Base-by-base conservation (phyloP, 2,113 vertebrate genomes). In the Odocoileus hemionus region DNA sequence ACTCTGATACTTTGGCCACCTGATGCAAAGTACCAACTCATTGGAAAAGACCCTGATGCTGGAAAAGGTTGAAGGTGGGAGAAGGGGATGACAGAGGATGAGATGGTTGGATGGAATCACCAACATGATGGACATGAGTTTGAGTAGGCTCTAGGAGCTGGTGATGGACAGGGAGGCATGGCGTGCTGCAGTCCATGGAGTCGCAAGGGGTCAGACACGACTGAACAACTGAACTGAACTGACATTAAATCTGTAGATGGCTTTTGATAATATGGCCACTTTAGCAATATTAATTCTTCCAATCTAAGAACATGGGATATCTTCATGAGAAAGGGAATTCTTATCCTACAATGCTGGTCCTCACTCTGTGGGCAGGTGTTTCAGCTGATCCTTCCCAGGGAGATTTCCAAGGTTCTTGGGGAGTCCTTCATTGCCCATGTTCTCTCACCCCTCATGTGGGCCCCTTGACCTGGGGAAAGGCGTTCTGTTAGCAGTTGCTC, bases 61-160 rank as follows among this genome's bases (percentile, higher is more conserved):
- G 67, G n/a, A 12, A 39, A 74, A 74, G 19, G 36, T 21, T 74
- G 67, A 74, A 39, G 19, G 19, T 10, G 21, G n/a, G 67, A 70
- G 36, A 74, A 74, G 67, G 67, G 19, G 67, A 23, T 2, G 0
- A 74, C 21, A 39, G 67, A 74, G 21, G n/a, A 39, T 39, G n/a
- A 39, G 36, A 39, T 25, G n/a, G 67, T 13, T 74, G n/a, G 67
- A 74, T 25, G 19, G 67, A 11, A 74, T 74, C 67, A 74, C n/a
- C 2, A 0, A 39, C 6, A 5, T 5, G 0, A 70, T 39, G n/a
- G 67, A 12, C 10, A 2, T 39, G 67, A 39, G 67, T 39, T 74
- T 74, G n/a, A 0, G 1, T 70, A 39, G 19, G 19, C 67, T 39
- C 19, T 39, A 36, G 67, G 19, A 23, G 67, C 39, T 39, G 67